phyloP scores from a whole-genome alignment of 2,888 invertebrate species.

The Agrotis ipsilon region DNA sequence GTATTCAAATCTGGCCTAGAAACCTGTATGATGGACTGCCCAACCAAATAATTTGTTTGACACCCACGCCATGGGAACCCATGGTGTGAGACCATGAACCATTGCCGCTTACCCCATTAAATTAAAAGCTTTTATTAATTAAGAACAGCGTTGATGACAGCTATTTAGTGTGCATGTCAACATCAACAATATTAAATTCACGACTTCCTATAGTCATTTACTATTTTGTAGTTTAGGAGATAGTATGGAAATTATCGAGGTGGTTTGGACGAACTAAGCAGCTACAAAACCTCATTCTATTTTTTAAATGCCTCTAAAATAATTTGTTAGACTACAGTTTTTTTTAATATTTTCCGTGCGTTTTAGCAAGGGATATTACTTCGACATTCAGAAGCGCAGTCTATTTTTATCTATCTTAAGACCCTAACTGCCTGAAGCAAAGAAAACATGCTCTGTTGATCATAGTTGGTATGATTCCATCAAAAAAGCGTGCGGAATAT shows the following conservation, averaged over 20 bases:
- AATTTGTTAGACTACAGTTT: too few species aligned
- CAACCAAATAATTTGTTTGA: constrained; percentile 26
- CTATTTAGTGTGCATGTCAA: constrained; percentile 38
- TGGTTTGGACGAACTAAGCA: neutral
- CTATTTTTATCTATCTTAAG: too few species aligned
- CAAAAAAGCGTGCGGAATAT: too few species aligned
- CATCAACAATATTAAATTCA: constrained; percentile 51
- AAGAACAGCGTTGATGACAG: constrained; percentile 51
- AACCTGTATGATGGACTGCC: constrained; percentile 8
- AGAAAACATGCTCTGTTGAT: too few species aligned
- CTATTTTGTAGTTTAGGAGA: constrained; percentile 30
- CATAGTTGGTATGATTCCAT: too few species aligned
- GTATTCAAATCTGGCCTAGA: neutral
- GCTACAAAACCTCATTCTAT: too few species aligned
- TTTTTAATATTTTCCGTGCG: too few species aligned
- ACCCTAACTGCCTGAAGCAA: too few species aligned
- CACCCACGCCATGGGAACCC: constrained; percentile 34
- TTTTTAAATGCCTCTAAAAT: too few species aligned
- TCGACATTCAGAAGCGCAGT: too few species aligned
- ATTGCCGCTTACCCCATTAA: constrained; percentile 40
- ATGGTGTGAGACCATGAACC: constrained; percentile 33
- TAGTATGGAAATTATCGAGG: neutral
- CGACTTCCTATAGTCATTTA: constrained; percentile 34
- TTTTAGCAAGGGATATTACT: too few species aligned
- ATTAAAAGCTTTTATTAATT: constrained; percentile 56